Percentiles rank a stretch among this genome's conserved stretches.
These are phyloP conservation scores for Dendrolimus punctatus DNA, from an alignment of 1,140 invertebrate genomes.

Conservation along the genomic window DNA sequence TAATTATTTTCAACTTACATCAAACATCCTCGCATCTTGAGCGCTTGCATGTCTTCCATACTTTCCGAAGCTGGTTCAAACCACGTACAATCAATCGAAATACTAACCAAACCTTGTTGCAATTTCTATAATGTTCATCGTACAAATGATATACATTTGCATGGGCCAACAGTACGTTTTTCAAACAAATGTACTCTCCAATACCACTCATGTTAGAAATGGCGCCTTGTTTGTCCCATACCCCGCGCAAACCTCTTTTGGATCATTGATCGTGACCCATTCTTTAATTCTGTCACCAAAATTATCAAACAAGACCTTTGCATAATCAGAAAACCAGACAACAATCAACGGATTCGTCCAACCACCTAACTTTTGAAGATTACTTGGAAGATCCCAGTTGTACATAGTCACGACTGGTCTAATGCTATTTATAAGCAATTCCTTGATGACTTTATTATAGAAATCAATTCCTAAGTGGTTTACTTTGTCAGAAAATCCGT, in stretches of 20 bases:
- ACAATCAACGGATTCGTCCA: conserved; percentile 76
- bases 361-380: conserved; percentile 74
- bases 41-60: conserved; percentile 65
- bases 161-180: conserved; percentile 74
- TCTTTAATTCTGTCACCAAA: conserved; percentile 75
- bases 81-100: conserved; percentile 67
- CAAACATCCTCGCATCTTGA: conserved; percentile 64
- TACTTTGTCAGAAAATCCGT: conserved; percentile 69
- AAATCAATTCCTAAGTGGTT: conserved; percentile 74
- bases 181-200: conserved; percentile 71
- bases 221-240: conserved; percentile 73
- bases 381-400: conserved; percentile 77
- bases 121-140: conserved; percentile 25
- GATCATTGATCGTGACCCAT: conserved; percentile 83
- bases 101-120: conserved; percentile 65
- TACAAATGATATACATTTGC: conserved; percentile 75
- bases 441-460: conserved; percentile 76
- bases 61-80: conserved; percentile 56
- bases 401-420: conserved; percentile 76
- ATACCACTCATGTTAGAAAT: conserved; percentile 62
- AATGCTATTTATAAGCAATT: conserved; percentile 64
- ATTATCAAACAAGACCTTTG: conserved; percentile 71
- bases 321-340: conserved; percentile 76
- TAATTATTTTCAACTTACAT: conserved; percentile 31
- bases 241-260: conserved; percentile 73